These are phyloP conservation scores for Felis chaus DNA, from an alignment of 2,113 vertebrate species.

Conservation along the genomic window DNA sequence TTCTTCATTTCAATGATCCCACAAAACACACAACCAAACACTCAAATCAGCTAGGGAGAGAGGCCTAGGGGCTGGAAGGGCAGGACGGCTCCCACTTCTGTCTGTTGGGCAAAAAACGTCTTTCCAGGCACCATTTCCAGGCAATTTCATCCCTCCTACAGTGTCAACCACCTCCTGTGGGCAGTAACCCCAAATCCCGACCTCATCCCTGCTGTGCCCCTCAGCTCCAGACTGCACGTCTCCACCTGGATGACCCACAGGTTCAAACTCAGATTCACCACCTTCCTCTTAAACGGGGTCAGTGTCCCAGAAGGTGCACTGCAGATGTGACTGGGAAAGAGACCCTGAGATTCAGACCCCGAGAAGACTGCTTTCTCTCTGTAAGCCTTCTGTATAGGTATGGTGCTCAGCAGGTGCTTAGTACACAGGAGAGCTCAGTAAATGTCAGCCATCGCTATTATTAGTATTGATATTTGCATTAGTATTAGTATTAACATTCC, in stretches of 20 bases:
- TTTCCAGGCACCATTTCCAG: neutral
- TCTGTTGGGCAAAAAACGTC: neutral
- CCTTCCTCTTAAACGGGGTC: neutral
- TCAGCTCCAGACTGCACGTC: neutral
- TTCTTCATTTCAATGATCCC: neutral
- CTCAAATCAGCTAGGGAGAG: neutral
- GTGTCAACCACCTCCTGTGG: neutral
- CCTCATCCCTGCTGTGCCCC: neutral
- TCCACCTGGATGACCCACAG: neutral
- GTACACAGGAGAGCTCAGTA: neutral
- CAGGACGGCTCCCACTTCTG: neutral
- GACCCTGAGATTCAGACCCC: neutral
- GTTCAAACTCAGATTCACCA: neutral
- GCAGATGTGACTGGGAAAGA: neutral
- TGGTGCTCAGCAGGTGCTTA: neutral
- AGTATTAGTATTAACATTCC: neutral
- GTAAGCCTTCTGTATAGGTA: neutral
- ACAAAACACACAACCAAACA: neutral
- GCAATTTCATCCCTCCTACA: fast-evolving
- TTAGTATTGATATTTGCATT: neutral
- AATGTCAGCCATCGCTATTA: neutral
- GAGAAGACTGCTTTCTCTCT: neutral
- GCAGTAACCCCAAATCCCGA: neutral
- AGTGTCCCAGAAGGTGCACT: neutral
- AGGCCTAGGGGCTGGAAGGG: fast-evolving